Percentiles rank a stretch among this genome's conserved stretches.
phyloP scores from a whole-genome alignment of 2,113 vertebrate genomes.

The Amphilophus citrinellus region DNA sequence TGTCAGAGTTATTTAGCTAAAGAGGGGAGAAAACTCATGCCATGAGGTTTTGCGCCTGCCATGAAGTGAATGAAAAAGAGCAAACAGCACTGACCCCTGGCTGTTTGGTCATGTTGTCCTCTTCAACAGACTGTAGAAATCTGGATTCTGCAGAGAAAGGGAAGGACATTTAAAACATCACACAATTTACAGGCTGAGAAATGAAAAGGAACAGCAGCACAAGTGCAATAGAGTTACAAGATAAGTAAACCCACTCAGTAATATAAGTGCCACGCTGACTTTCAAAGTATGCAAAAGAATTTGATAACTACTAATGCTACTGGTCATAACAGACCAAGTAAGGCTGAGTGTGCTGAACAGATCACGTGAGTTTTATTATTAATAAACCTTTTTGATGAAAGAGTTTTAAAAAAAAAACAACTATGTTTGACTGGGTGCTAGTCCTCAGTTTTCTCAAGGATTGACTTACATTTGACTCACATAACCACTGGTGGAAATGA shows the following conservation, averaged over 20 bases:
- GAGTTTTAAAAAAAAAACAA: no score
- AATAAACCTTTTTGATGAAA: neutral
- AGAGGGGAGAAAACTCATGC: neutral
- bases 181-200: neutral
- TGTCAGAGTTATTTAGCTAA: neutral
- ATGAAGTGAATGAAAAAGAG: slow-evolving; percentile 5
- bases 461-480: no score
- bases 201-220: neutral
- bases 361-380: neutral
- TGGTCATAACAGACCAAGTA: neutral
- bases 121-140: slow-evolving; percentile 92
- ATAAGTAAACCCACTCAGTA: neutral
- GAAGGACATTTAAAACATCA: neutral
- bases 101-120: slow-evolving; percentile 98
- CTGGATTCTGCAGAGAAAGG: slow-evolving; percentile 86
- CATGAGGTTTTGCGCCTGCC: neutral
- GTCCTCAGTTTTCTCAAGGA: no score
- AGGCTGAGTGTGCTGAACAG: neutral
- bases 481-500: no score
- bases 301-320: neutral
- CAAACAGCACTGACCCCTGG: slow-evolving; percentile 88
- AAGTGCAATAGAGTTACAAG: neutral
- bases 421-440: no score
- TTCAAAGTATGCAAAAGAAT: no score
- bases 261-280: neutral